Evolutionary conservation across 2,113 vertebrate species (phyloP).

Genomic region (Isurus oxyrinchus): DNA sequence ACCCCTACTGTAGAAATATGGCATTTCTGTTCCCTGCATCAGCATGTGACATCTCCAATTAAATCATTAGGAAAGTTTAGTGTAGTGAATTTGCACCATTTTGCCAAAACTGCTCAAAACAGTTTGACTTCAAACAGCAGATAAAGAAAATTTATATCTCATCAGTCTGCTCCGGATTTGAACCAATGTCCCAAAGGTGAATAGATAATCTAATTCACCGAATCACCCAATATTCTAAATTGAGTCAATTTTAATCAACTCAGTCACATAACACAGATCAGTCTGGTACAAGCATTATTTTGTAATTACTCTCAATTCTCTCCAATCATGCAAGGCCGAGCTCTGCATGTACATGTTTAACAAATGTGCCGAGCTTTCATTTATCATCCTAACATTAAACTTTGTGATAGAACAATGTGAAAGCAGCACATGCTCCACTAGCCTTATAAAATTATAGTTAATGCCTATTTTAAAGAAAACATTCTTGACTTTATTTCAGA

Average conservation of each 20-base stretch:
- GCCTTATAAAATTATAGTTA: background rate
- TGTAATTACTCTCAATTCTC: background rate
- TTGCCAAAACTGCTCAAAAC: background rate
- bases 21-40: background rate
- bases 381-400: background rate
- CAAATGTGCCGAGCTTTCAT: background rate
- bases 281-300: background rate
- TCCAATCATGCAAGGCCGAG: background rate
- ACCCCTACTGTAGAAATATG: background rate
- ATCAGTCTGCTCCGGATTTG: background rate
- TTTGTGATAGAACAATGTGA: background rate
- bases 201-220: background rate
- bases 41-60: background rate
- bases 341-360: background rate
- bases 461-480: background rate
- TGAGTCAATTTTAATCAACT: background rate
- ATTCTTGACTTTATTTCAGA: constrained; percentile 15
- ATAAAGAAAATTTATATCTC: background rate
- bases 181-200: background rate
- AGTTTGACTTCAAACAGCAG: background rate
- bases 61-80: background rate
- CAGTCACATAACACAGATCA: background rate
- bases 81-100: background rate
- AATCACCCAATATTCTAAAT: background rate
- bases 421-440: background rate